Conservation (phyloP, 2,888 invertebrate species). For the Orthosia cruda region DNA sequence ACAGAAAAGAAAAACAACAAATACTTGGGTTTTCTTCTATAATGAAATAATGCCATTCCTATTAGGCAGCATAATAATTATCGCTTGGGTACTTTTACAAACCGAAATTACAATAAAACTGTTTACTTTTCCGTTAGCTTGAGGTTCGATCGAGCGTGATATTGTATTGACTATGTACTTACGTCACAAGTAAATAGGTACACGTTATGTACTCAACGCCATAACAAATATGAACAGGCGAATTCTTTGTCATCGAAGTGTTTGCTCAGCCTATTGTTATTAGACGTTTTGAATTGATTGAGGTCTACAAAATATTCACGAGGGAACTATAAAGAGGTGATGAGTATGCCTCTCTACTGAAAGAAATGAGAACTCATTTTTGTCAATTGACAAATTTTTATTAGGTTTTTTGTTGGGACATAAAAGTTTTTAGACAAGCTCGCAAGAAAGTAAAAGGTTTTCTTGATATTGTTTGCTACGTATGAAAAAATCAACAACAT, state of each 20-base stretch:
- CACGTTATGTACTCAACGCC: slow-evolving; percentile 6
- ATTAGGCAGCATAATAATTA: not conserved
- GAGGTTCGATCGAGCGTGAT: slow-evolving; percentile 23
- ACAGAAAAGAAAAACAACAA: not conserved
- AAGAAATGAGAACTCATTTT: too few species aligned
- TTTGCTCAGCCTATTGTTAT: slow-evolving; percentile 33
- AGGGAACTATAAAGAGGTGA: not conserved
- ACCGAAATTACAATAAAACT: slow-evolving; percentile 35
- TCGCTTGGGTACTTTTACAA: not conserved
- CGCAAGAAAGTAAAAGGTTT: too few species aligned
- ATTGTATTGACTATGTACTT: slow-evolving; percentile 37
- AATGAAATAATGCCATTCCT: not conserved
- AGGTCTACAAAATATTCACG: not conserved
- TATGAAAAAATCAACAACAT: too few species aligned
- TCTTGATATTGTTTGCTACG: too few species aligned
- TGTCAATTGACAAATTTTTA: too few species aligned
- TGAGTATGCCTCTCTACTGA: too few species aligned
- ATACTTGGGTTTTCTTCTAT: not conserved
- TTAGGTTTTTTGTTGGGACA: too few species aligned
- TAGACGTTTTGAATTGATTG: not conserved
- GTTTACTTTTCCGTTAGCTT: slow-evolving; percentile 21
- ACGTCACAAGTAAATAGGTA: slow-evolving; percentile 12
- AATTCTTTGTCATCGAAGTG: slow-evolving; percentile 33
- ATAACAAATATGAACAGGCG: slow-evolving; percentile 36
- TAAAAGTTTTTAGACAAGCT: too few species aligned